Base-by-base conservation (phyloP, 1,140 invertebrate species). In the Lepidotrigona ventralis region DNA sequence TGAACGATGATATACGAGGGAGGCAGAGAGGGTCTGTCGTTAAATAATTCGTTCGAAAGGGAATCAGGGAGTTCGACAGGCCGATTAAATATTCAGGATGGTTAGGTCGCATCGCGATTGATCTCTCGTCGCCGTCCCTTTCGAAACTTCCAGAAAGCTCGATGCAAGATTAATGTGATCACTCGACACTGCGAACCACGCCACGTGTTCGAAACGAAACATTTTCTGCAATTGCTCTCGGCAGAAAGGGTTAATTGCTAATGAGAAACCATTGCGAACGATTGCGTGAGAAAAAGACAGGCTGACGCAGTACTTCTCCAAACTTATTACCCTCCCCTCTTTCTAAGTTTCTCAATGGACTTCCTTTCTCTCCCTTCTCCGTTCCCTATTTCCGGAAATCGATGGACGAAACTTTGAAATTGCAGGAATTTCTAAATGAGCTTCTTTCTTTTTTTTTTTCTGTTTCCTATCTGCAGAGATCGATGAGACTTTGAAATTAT, bases 41-140 rank as follows among this genome's bases (percentile, higher is more conserved):
- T 87, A 29, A 85, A 87, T 87, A 84, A 87, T 88, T 87, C 17
- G 21, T 11, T n/a, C 6, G 26, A 19, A 60, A 3, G n/a, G 4
- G 26, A 23, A 73, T 86, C n/a, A 63, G 84, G 1, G 33, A 39
- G 56, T 17, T 58, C 29, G 73, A 46, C 51, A 33, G n/a, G 11
- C 64, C 29, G 15, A 29, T 86, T 74, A 64, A 83, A 75, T 88
- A 84, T 86, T 88, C 53, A 19, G 4, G 51, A 12, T 17, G 19
- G n/a, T 75, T 75, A 60, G 72, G 46, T 56, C 1, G 63, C 54
- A 58, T 54, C 29, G 29, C 51, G 15, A 60, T 46, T 74, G 26
- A 79, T 75, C 26, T 74, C 82, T 75, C n/a, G 75, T 75, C 66
- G 53, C 39, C 54, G 58, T 74, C 54, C 51, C 29, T 63, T 26